These are phyloP conservation scores for Eurystomus gularis DNA, from an alignment of 2,113 vertebrate genomes.

Conservation along the genomic window DNA sequence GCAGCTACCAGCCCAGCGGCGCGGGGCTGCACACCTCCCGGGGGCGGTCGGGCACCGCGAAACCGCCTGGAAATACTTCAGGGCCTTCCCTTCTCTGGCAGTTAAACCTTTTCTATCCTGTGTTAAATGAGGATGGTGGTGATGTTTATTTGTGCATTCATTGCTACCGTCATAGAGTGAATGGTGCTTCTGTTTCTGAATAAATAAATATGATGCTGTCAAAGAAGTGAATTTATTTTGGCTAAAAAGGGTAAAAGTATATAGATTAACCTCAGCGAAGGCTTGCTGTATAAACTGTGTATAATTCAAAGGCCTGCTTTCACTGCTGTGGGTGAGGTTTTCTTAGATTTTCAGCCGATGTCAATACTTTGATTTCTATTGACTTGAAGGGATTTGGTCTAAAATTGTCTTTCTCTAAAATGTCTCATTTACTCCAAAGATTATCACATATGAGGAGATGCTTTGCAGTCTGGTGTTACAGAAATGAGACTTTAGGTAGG, in stretches of 20 bases:
- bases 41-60: no score
- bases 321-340: neutral
- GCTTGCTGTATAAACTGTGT: neutral
- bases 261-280: neutral
- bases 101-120: rapidly evolving
- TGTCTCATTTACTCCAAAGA: neutral
- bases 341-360: neutral
- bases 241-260: neutral
- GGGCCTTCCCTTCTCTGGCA: neutral
- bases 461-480: neutral
- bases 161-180: rapidly evolving
- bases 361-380: neutral
- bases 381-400: neutral
- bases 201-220: rapidly evolving
- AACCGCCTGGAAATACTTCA: no score
- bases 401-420: neutral
- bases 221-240: neutral
- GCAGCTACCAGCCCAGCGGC: no score
- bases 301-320: neutral
- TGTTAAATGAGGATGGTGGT: neutral
- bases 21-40: no score
- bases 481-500: neutral
- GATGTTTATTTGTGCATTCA: neutral
- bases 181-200: neutral
- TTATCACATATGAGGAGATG: neutral